Evolutionary conservation across 2,113 vertebrate genomes (phyloP), one percentile per base, ranked within the genome.

Genomic region (Ciconia boyciana): DNA sequence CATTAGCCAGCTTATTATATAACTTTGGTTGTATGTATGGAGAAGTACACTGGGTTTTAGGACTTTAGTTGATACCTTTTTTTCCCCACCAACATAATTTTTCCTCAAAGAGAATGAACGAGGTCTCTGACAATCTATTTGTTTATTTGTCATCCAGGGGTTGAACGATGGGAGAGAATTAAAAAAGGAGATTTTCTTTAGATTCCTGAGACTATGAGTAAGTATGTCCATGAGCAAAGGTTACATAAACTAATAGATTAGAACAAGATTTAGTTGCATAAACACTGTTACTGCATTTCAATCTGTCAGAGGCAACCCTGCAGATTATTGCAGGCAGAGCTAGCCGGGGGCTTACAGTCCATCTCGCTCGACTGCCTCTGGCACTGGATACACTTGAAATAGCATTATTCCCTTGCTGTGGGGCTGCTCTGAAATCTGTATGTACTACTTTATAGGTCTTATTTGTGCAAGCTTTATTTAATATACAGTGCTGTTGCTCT

Each of bases 211-310:
- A 90, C 58, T 69, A 12, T 77, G 75, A 95, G 84, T 77, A 80
- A 70, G 79, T 91, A 78, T 36, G 78, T 90, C 79, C 71, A 20
- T 39, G 60, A 95, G 54, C 91, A 93, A 93, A 95, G 83, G 93
- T 97, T 97, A 97, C 71, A 86, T 97, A 97, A 97, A 91, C 93
- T 78, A 92, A 94, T 91, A 93, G 95, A 96, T 96, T 96, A 97
- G 94, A 94, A 93, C 78, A 94, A 97, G 96, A 96, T 88, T 94
- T 94, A 87, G 88, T 97, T 97, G 95, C 93, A 93, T 96, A 96
- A 97, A 97, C 69, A 34, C 80, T 82, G 88, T 93, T 95, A 80
- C 48, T 87, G 90, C 93, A 41, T 94, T 94, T 93, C 92, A 96
- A 82, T 96, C 94, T 96, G 92, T 95, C 84, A 54, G 93, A 96